phyloP scores from a whole-genome alignment of 1,140 invertebrate genomes.

The Trichomalopsis sarcophagae region DNA sequence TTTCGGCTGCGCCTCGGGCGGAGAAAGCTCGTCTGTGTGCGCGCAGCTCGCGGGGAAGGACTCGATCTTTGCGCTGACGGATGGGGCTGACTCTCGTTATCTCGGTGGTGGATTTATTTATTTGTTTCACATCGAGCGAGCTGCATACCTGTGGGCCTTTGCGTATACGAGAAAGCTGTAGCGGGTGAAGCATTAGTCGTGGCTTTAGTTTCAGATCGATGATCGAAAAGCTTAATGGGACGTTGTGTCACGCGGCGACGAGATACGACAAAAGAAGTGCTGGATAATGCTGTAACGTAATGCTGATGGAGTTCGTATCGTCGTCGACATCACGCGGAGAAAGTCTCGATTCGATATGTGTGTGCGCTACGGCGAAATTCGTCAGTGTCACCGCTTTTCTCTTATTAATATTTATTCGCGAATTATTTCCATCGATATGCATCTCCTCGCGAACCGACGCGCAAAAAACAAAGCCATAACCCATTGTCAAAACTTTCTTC shows the following conservation, averaged over 20 bases:
- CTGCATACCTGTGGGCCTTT: conserved; percentile 52
- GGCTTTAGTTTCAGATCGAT: no score
- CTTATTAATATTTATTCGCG: conserved; percentile 1
- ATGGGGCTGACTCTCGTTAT: not conserved
- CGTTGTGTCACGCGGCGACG: conserved; percentile 21
- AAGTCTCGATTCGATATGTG: not conserved
- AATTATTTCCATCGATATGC: not conserved
- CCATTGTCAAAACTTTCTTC: not conserved
- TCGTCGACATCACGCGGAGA: not conserved
- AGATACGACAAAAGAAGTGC: conserved; percentile 52
- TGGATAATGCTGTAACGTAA: conserved; percentile 43
- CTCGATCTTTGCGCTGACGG: not conserved
- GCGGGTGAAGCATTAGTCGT: no score
- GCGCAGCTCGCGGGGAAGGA: not conserved
- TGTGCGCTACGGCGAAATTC: not conserved
- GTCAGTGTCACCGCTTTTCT: conserved; percentile 10
- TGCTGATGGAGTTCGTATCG: conserved; percentile 13
- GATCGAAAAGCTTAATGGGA: not conserved
- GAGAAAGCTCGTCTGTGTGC: conserved; percentile 55
- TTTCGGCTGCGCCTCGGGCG: conserved; percentile 60
- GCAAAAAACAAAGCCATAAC: not conserved
- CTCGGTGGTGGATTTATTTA: not conserved
- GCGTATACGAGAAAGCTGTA: no score
- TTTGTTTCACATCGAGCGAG: conserved; percentile 31
- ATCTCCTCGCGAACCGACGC: no score